These are phyloP conservation scores for Latheticus oryzae DNA, from an alignment of 2,888 invertebrate genomes.

Conservation along the genomic window DNA sequence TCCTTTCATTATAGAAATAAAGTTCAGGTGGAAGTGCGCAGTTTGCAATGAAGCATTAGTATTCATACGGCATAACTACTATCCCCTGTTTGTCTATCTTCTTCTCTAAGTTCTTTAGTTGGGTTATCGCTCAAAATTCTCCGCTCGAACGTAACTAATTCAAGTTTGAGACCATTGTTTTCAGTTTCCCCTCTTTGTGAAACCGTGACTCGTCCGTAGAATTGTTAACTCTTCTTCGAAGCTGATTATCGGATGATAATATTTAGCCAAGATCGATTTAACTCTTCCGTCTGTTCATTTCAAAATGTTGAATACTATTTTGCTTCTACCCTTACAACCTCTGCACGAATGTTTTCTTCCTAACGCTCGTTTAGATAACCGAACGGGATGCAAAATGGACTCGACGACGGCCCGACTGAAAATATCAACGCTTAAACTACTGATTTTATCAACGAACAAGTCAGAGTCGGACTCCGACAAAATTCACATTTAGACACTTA, in stretches of 20 bases:
- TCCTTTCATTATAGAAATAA: conserved; percentile 53
- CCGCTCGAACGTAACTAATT: conserved; percentile 66
- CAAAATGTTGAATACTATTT: too few relatives aligned
- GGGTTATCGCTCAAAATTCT: conserved; percentile 66
- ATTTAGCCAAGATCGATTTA: conserved; percentile 24
- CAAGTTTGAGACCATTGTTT: conserved; percentile 66
- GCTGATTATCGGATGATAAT: conserved; percentile 33
- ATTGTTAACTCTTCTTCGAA: conserved; percentile 34
- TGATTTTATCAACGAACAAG: conserved; percentile 45
- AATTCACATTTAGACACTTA: too few relatives aligned
- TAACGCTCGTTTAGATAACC: conserved; percentile 51
- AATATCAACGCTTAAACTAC: conserved; percentile 43
- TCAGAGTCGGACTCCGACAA: conserved; percentile 13
- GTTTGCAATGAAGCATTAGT: conserved; percentile 48
- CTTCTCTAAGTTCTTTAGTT: conserved; percentile 62
- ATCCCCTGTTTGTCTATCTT: conserved; percentile 58
- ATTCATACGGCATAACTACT: conserved; percentile 55
- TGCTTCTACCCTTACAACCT: conserved; percentile 46
- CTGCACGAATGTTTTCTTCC: conserved; percentile 48
- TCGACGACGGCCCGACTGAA: conserved; percentile 44
- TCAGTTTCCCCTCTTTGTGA: conserved; percentile 49
- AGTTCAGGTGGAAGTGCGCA: conserved; percentile 53
- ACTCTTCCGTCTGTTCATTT: conserved; percentile 50
- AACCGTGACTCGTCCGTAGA: conserved; percentile 33
- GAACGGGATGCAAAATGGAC: conserved; percentile 52